Base-by-base conservation (phyloP, 2,797 vertebrate species). In the Garrulus glandarius region DNA sequence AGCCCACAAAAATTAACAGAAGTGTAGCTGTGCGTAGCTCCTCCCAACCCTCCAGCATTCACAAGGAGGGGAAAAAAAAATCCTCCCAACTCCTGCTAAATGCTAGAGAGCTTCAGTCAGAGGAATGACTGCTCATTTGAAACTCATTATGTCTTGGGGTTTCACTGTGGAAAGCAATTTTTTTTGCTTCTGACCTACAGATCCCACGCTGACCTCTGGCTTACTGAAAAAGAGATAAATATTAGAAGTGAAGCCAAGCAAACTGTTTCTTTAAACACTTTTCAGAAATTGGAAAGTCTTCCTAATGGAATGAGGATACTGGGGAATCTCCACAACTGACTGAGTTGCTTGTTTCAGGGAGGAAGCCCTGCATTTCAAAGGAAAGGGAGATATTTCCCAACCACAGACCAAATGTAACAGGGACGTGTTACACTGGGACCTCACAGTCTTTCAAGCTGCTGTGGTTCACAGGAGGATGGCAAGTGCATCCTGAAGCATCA, bases 211-310 rank as follows among this genome's bases (percentile, higher is more conserved):
- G 95, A 95, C 93, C 96, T 96, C 89, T 85, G 94, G 80, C 92
- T 97, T 63, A 39, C 90, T 81, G 83, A 92, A 87, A 96, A 96
- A 94, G 46, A 96, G 95, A 82, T 75, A 50, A 97, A 97, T 97
- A 97, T 91, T 97, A 98, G 97, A 97, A 88, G 64, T 4, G 59
- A 79, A 80, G 96, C 97, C 97, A 98, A 97, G 87, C 94, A 97
- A 97, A 98, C 91, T 46, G 64, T 95, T 96, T 95, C 97, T 97
- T 95, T 92, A 97, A 97, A 97, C 67, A 79, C 64, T 86, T 93
- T 71, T 83, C 93, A 93, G 94, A 96, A 93, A 94, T 9, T 70
- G 13, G 77, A 82, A 90, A 74, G 71, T 52, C 84, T 64, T 90
- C 69, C 68, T 63, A 32, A 68, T 22, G 77, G 76, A 46, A 75